phyloP scores from a whole-genome alignment of 2,797 vertebrate genomes.

The Enteromius thamalakanensis region DNA sequence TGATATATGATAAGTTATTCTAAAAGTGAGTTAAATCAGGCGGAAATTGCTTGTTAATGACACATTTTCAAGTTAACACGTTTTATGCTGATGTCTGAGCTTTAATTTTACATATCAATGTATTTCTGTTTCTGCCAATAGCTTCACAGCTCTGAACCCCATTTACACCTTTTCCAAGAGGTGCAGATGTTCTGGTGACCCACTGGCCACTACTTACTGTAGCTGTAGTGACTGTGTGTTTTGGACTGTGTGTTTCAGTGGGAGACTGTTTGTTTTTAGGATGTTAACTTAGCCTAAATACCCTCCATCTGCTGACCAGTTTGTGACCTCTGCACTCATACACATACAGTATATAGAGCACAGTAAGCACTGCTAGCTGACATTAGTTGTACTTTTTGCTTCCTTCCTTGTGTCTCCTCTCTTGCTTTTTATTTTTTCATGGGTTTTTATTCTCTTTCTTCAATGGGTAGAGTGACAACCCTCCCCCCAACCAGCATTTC shows the following conservation, averaged over 20 bases:
- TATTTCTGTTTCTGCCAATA: conserved; percentile 50
- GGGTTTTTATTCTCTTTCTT: conserved; percentile 52
- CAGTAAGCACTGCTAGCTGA: conserved; percentile 72
- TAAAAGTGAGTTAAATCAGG: neutral
- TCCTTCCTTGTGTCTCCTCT: conserved; percentile 52
- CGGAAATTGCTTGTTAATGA: neutral
- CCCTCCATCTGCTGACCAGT: conserved; percentile 80
- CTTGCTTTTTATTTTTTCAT: conserved; percentile 32
- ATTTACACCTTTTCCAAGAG: conserved; percentile 62
- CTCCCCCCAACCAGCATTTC: conserved; percentile 51
- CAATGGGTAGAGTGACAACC: conserved; percentile 66
- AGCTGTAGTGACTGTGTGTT: conserved; percentile 51
- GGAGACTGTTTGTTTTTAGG: conserved; percentile 33
- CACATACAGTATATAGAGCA: conserved; percentile 43
- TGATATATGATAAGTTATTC: neutral
- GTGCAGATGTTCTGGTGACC: conserved; percentile 75
- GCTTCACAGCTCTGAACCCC: conserved; percentile 16
- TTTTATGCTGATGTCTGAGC: neutral
- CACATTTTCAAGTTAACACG: neutral
- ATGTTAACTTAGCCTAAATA: conserved; percentile 73
- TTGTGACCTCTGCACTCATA: conserved; percentile 69
- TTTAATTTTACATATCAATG: conserved; percentile 2
- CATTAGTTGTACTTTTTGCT: conserved; percentile 42
- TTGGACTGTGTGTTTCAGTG: conserved; percentile 28
- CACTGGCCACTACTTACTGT: conserved; percentile 67